Base-by-base conservation (phyloP, 2,113 vertebrate genomes). In the Leptodactylus fuscus region DNA sequence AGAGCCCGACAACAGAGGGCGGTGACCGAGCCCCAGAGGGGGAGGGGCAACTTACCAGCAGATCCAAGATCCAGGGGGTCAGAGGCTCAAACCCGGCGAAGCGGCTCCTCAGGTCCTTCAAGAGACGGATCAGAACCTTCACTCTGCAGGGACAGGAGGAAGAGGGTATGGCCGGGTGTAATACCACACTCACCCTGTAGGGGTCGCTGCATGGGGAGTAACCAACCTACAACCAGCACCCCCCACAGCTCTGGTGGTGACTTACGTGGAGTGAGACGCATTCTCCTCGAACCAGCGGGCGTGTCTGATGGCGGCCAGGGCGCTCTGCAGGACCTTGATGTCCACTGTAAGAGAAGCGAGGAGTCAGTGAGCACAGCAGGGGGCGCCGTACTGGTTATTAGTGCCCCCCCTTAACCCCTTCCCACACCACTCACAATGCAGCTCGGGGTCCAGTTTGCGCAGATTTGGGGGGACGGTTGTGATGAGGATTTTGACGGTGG, bases 261-360 rank as follows among this genome's bases (percentile, higher is more conserved):
- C 98, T 96, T 92, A 98, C 98, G 97, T 98, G 60, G 98, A 99
- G 87, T 98, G 98, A 6, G 97, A 99, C 13, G 98, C 97, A 0
- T 99, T 99, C 90, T 99, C 98, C 87, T 99, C 98, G 29, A 99
- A 99, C 98, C 98, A 99, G 69, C 98, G 96, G 1, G 97, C 97
- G 0, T 99, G 98, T 1, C 98, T 91, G 89, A 99, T 98, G 85
- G 97, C 98, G 0, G 98, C 98, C 24, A 99, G 94, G 8, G 98
- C 98, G 0, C 97, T 98, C 90, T 99, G 98, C 85, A 99, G 92
- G 77, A 99, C 98, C 87, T 99, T 98, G 90, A 99, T 99, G 88
- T 99, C 97, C 96, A 99, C 98, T 99, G 89, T 6, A 88, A 89
- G 32, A 41, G 38, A 89, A 85, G 49, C 18, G 34, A 22, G 32